Evolutionary conservation across 1,140 invertebrate genomes (phyloP), one percentile per base, ranked within the genome.

Genomic region (Melitaea cinxia): DNA sequence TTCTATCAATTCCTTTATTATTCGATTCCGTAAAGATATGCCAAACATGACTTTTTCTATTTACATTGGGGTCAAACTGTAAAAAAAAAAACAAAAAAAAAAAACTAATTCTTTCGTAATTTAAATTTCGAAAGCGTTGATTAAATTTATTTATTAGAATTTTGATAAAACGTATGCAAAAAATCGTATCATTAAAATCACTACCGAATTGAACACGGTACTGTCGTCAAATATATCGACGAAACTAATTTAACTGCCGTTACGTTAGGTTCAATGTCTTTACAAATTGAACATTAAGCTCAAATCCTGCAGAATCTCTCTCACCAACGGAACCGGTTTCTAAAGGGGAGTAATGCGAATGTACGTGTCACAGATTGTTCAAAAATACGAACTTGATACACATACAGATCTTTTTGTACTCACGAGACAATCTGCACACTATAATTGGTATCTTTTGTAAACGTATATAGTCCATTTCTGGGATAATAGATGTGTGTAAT

Each of bases 181-280:
- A 26, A 26, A 26, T 26, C 2, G n/a, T 1, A 15, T n/a, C n/a
- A n/a, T 37, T 21, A 45, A 45, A 45, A 45, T 21, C 0, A 17
- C 39, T 19, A 45, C 39, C 12, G 35, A 14, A 37, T 37, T 45
- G 5, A 45, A 45, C 15, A 45, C 17, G 14, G 3, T 39, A n/a
- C 15, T 45, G 4, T 17, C 15, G 35, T 37, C 5, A 19, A 12
- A 45, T 19, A 45, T 19, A 45, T 45, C 19, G 15, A 21, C 39
- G 55, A 62, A 56, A 60, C 42, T 39, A 68, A 56, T 53, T 54
- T 10, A 50, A 37, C 30, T 50, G 21, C 67, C 67, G 67, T 69
- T 69, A 69, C 42, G 53, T 65, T 60, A 65, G 61, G 67, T 69
- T 69, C 67, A 69, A 69, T 65, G 67, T 65, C 67, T 68, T 63